A percentile compares a stretch with the other conserved stretches of the same genome.
phyloP scores from a whole-genome alignment of 2,113 vertebrate species.

The Lichenostomus cassidix region DNA sequence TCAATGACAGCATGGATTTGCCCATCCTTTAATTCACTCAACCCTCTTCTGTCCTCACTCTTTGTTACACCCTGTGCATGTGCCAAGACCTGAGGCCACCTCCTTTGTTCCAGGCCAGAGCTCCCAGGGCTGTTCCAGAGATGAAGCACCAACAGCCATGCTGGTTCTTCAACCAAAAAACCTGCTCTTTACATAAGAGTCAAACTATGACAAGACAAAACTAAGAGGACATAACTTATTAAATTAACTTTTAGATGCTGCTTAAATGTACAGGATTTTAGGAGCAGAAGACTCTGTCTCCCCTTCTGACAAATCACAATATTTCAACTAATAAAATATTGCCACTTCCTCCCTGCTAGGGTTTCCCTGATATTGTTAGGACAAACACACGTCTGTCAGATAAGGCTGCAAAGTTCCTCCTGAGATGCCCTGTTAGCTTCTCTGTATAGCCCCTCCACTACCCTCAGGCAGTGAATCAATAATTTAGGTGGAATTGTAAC shows the following conservation, averaged over 20 bases:
- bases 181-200: neutral
- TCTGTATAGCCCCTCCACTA: neutral
- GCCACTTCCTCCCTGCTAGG: slow-evolving; percentile 37
- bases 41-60: neutral
- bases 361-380: slow-evolving; percentile 41
- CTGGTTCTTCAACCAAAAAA: neutral
- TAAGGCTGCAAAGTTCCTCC: slow-evolving; percentile 56
- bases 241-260: slow-evolving; percentile 41
- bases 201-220: neutral
- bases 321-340: slow-evolving; percentile 58
- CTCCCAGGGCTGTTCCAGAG: neutral
- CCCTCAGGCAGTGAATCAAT: neutral
- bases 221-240: slow-evolving; percentile 44
- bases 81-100: neutral
- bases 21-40: neutral
- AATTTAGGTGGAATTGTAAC: neutral
- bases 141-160: neutral
- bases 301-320: slow-evolving; percentile 29
- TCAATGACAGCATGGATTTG: neutral
- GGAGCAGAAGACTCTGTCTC: slow-evolving; percentile 9
- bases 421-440: slow-evolving; percentile 6
- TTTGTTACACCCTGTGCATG: neutral
- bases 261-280: neutral
- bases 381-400: slow-evolving; percentile 41
- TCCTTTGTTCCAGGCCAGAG: neutral